phyloP scores from a whole-genome alignment of 2,797 vertebrate species.

The Peromyscus aztecus region DNA sequence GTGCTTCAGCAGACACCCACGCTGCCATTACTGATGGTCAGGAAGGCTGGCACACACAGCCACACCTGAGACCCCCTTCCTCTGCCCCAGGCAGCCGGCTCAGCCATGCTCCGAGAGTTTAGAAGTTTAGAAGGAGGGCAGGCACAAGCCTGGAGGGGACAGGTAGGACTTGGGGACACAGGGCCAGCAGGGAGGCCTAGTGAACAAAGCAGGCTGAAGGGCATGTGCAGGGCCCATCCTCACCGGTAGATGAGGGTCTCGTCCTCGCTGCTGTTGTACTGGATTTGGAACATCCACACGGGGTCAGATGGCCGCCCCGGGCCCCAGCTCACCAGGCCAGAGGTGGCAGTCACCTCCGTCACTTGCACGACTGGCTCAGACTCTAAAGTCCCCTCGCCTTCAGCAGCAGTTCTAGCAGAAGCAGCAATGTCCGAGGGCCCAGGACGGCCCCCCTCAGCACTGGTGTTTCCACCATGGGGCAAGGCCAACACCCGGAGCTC shows the following conservation, averaged over 20 bases:
- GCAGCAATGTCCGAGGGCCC: conserved; percentile 89
- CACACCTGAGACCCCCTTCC: background rate
- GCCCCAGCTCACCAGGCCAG: conserved; percentile 94
- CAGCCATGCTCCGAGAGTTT: background rate
- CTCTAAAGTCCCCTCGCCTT: conserved; percentile 85
- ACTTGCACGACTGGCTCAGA: conserved; percentile 89
- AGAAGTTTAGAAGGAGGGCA: background rate
- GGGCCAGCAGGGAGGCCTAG: background rate
- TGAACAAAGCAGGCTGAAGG: background rate
- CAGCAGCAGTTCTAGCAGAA: conserved; percentile 89
- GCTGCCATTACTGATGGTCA: background rate
- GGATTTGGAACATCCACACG: conserved; percentile 98
- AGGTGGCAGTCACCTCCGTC: conserved; percentile 93
- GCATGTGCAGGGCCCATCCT: conserved; percentile 67
- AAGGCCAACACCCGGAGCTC: conserved; percentile 95
- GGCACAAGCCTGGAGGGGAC: background rate
- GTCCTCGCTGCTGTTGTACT: conserved; percentile 96
- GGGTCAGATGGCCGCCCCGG: conserved; percentile 89
- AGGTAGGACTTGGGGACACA: background rate
- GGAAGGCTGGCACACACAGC: background rate
- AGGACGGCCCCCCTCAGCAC: conserved; percentile 82
- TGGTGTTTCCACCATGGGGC: conserved; percentile 90
- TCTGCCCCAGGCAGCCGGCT: background rate
- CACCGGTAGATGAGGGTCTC: conserved; percentile 96
- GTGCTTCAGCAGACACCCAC: background rate